Base-by-base conservation (phyloP, 1,140 invertebrate species). In the Cardiocondyla obscurior region DNA sequence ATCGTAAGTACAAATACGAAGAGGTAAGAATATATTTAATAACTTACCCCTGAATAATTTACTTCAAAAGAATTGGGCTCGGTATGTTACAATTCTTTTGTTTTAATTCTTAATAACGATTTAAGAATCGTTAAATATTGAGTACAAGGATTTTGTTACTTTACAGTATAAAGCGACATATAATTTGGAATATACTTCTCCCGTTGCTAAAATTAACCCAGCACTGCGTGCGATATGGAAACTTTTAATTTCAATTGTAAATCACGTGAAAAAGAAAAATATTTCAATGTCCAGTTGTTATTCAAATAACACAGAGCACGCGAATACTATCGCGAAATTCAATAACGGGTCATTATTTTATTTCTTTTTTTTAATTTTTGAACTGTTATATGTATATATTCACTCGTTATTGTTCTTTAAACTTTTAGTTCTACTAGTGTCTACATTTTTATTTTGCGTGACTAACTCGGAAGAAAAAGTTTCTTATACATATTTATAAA, bases 401-500 rank as follows among this genome's bases (percentile, higher is more conserved):
- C n/a, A n/a, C n/a, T 46, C 44, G 44, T 5, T 16, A 46, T 5
- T 39, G 16, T 12, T 46, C 42, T 58, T 6, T 3, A 39, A 12
- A 30, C 5, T 33, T 57, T 22, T 1, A n/a, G 55, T 8, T 76
- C 58, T 19, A n/a, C 36, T 19, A 76, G 42, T 51, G 62, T 64
- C 30, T 36, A 76, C 25, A 46, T 62, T 49, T 76, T 5, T n/a
- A 74, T 62, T 76, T 64, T 36, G 58, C 73, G 73, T 64, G 73
- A 30, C 42, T 39, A 3, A 79, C 33, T 64, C 30, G 8, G 7
- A 46, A 39, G n/a, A 25, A 79, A 42, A 22, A 36, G 28, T 55
- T 53, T 79, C 25, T 67, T 22, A 79, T 79, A 49, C 33, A 79
- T 79, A 79, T 79, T 79, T 22, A 67, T 79, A 53, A 79, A 30